Conservation (phyloP, 2,797 vertebrate genomes). For the Muraenolepis orangiensis region DNA sequence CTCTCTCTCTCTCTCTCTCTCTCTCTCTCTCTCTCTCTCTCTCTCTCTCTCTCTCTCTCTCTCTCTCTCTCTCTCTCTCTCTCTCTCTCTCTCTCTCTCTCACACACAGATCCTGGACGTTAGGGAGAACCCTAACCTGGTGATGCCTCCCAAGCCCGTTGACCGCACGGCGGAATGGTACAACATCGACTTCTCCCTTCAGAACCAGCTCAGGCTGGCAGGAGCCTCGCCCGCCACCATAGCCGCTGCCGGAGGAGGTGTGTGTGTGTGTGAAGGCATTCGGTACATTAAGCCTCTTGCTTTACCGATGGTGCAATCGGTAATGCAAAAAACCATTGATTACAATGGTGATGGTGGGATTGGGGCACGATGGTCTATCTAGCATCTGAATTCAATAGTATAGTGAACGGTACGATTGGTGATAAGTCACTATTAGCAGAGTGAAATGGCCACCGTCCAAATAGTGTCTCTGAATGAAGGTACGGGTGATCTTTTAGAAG, state of each 20-base stretch:
- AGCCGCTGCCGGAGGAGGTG: constrained; percentile 85
- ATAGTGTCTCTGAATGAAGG: too few relatives aligned
- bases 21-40: not conserved
- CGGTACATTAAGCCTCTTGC: not conserved
- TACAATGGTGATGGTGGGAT: too few relatives aligned
- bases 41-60: not conserved
- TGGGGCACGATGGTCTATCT: too few relatives aligned
- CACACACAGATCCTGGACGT: constrained; percentile 85
- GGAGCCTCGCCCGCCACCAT: constrained; percentile 92
- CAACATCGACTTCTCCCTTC: constrained; percentile 98
- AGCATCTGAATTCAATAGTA: too few relatives aligned
- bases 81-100: not conserved
- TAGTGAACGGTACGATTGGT: too few relatives aligned
- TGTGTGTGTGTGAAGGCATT: not conserved
- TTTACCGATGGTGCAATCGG: too few relatives aligned
- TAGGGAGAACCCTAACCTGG: constrained; percentile 92
- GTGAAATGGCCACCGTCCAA: too few relatives aligned
- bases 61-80: not conserved
- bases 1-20: too few relatives aligned
- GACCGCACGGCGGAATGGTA: constrained; percentile 89
- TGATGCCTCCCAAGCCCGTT: constrained; percentile 94
- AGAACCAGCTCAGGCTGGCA: constrained; percentile 93
- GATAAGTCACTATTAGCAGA: too few relatives aligned
- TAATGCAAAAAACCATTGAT: too few relatives aligned
- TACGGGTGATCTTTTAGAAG: too few relatives aligned